These are phyloP conservation scores for Napeogenes inachia DNA, from an alignment of 2,888 invertebrate species.

Conservation along the genomic window DNA sequence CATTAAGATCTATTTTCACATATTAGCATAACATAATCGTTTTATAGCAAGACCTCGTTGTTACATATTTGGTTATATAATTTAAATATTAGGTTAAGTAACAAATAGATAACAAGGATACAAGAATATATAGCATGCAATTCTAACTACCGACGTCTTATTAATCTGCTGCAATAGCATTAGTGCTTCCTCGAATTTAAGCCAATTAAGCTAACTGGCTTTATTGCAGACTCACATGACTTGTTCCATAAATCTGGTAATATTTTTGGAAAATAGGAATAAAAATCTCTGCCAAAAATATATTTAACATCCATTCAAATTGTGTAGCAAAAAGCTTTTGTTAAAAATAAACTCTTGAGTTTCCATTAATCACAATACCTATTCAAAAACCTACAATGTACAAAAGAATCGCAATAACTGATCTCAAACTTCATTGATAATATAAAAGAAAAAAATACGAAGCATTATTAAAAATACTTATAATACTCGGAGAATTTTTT, in stretches of 20 bases:
- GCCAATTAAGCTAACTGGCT: constrained; percentile 7
- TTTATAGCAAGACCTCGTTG: no score
- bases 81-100: neutral
- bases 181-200: constrained; percentile 1
- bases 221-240: constrained; percentile 8
- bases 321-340: constrained; percentile 2
- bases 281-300: constrained; percentile 4
- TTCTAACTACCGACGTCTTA: constrained; percentile 5
- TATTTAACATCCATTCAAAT: neutral
- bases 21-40: no score
- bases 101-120: neutral
- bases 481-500: constrained; percentile 35
- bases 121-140: constrained; percentile 5
- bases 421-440: constrained; percentile 18
- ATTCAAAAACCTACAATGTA: constrained; percentile 6
- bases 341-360: constrained; percentile 4
- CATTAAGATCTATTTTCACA: no score
- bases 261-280: neutral
- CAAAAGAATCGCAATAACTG: constrained; percentile 11
- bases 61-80: neutral
- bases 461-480: constrained; percentile 24
- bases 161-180: constrained; percentile 6
- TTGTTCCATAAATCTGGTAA: neutral
- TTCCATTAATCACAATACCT: constrained; percentile 4
- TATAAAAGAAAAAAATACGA: constrained; percentile 12